Evolutionary conservation across 2,888 invertebrate genomes (phyloP).

Genomic region (Plemyria rubiginata): DNA sequence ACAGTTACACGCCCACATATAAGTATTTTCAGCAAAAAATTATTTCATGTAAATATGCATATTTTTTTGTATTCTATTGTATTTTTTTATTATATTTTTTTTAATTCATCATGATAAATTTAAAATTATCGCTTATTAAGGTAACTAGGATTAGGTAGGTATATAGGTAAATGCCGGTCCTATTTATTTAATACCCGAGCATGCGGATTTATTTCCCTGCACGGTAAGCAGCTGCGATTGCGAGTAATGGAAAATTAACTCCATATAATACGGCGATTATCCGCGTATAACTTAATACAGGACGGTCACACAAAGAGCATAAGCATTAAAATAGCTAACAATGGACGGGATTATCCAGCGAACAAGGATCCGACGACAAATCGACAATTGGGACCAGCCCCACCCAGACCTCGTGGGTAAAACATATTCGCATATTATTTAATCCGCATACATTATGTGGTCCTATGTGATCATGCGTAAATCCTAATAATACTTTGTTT

Average conservation of each 20-base stretch:
- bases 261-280: slow-evolving; percentile 81
- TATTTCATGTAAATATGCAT: too few species aligned
- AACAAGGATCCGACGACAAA: slow-evolving; percentile 61
- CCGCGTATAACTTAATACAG: slow-evolving; percentile 83
- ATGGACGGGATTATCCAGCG: slow-evolving; percentile 76
- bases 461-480: slow-evolving; percentile 14
- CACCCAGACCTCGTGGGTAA: slow-evolving; percentile 52
- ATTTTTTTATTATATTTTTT: too few species aligned
- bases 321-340: slow-evolving; percentile 83
- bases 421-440: slow-evolving; percentile 51
- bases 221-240: slow-evolving; percentile 75
- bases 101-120: too few species aligned
- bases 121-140: too few species aligned
- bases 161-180: neutral
- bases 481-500: neutral
- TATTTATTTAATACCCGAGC: slow-evolving; percentile 22
- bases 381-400: slow-evolving; percentile 31
- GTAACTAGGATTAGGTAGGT: neutral
- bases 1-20: too few species aligned
- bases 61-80: too few species aligned
- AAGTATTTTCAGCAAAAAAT: too few species aligned
- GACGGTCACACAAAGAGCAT: slow-evolving; percentile 75
- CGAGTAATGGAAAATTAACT: slow-evolving; percentile 80
- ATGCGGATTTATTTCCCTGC: slow-evolving; percentile 34
- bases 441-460: slow-evolving; percentile 29